Percentiles rank a stretch among this genome's conserved stretches.
These are phyloP conservation scores for Verasper variegatus DNA, from an alignment of 2,113 vertebrate species.

Conservation along the genomic window DNA sequence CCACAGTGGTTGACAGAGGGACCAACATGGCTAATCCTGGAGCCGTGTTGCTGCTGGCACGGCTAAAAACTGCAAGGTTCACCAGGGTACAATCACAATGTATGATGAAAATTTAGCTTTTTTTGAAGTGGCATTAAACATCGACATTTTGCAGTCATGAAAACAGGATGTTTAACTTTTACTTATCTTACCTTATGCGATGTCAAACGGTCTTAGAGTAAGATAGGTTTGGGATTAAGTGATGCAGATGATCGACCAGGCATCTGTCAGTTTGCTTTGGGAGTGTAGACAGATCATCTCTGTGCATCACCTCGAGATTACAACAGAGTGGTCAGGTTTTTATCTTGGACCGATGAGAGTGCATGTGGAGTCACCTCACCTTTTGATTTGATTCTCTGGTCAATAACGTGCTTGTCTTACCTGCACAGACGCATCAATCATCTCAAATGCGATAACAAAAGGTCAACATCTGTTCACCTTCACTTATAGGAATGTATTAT, in stretches of 20 bases:
- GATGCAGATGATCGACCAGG: background rate
- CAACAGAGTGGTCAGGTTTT: slow-evolving; percentile 6
- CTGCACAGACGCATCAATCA: slow-evolving; percentile 53
- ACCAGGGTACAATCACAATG: no score
- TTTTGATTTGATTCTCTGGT: slow-evolving; percentile 56
- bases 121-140: no score
- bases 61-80: background rate
- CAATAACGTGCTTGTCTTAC: slow-evolving; percentile 49
- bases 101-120: no score
- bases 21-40: background rate
- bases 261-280: background rate
- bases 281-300: slow-evolving; percentile 6
- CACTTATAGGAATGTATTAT: slow-evolving; percentile 38
- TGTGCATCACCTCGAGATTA: slow-evolving; percentile 10
- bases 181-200: background rate
- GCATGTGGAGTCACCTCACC: slow-evolving; percentile 37
- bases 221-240: background rate
- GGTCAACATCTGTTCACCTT: slow-evolving; percentile 54
- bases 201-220: background rate
- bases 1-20: background rate
- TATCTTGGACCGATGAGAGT: slow-evolving; percentile 4
- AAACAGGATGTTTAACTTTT: no score
- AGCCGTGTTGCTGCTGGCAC: background rate
- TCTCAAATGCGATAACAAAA: slow-evolving; percentile 56
- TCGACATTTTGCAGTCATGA: no score